Evolutionary conservation across 2,797 vertebrate genomes (phyloP).

Genomic region (Oreonectes daqikongensis): DNA sequence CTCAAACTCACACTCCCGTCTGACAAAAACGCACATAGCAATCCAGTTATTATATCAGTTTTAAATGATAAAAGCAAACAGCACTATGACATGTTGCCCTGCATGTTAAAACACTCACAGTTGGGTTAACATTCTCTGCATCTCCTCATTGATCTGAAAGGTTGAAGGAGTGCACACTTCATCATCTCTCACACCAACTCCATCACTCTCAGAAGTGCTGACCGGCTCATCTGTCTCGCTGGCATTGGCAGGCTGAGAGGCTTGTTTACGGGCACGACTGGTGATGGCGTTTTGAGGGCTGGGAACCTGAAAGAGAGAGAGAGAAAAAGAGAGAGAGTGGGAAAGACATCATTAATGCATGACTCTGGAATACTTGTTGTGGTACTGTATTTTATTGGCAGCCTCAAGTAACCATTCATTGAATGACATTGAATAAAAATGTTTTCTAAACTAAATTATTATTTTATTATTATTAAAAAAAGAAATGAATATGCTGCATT

Average conservation of each 20-base stretch:
- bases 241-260: constrained; percentile 73
- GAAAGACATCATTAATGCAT: constrained; percentile 27
- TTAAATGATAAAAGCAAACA: background rate
- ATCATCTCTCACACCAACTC: constrained; percentile 79
- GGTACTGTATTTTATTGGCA: too few species aligned
- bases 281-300: constrained; percentile 86
- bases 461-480: too few species aligned
- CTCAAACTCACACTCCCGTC: constrained; percentile 96
- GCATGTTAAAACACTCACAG: constrained; percentile 79
- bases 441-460: too few species aligned
- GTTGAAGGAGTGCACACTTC: constrained; percentile 87
- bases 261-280: constrained; percentile 81
- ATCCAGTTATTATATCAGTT: background rate
- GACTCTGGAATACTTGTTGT: background rate
- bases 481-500: constrained; percentile 17
- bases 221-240: constrained; percentile 88
- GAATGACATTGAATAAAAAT: background rate
- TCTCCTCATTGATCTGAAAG: constrained; percentile 97
- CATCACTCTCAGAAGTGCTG: constrained; percentile 88
- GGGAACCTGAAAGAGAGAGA: constrained; percentile 76
- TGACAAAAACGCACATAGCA: constrained; percentile 56
- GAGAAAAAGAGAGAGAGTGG: constrained; percentile 66
- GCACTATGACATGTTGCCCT: background rate
- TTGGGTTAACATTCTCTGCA: constrained; percentile 97
- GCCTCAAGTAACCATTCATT: too few species aligned